Conservation (phyloP, 2,888 invertebrate genomes). For the Tipula vernalis region DNA sequence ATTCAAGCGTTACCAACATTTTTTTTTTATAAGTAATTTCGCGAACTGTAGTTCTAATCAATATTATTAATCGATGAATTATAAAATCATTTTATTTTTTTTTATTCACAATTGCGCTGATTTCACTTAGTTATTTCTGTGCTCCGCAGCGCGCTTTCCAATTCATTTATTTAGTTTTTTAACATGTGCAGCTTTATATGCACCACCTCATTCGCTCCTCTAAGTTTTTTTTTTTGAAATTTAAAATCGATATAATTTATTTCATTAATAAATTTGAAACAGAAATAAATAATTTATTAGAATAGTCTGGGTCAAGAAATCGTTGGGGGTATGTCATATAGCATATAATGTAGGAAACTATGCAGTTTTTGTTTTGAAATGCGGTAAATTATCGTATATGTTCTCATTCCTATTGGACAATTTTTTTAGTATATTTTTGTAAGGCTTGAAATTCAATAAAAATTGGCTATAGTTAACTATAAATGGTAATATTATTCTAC, state of each 20-base stretch:
- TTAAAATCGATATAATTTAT: neutral
- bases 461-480: too few relatives aligned
- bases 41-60: neutral
- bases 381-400: neutral
- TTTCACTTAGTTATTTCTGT: neutral
- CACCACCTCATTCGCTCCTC: neutral
- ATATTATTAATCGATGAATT: neutral
- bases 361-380: neutral
- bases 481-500: too few relatives aligned
- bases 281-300: neutral
- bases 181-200: neutral
- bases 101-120: neutral
- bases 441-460: too few relatives aligned
- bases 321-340: neutral
- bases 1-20: neutral
- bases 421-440: neutral
- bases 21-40: neutral
- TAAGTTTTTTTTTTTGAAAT: neutral
- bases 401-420: neutral
- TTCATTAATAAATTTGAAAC: neutral
- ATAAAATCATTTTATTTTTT: neutral
- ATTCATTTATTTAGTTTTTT: neutral
- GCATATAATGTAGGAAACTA: neutral
- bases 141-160: neutral
- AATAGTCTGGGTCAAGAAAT: neutral